Evolutionary conservation across 2,888 invertebrate genomes (phyloP).

Genomic region (Nesidiocoris tenuis): DNA sequence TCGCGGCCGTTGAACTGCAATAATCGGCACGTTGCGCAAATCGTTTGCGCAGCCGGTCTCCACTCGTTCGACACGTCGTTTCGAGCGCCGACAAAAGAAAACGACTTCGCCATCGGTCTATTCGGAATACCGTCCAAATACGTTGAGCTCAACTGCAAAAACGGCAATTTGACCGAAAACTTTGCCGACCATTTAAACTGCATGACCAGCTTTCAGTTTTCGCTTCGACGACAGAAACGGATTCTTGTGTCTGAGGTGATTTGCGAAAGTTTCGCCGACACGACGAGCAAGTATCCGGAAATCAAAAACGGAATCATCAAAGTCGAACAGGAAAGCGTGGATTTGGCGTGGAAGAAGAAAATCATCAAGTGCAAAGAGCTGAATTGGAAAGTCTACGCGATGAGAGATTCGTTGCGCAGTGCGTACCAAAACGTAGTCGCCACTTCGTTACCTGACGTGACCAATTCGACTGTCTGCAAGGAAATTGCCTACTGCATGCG

Average conservation of each 20-base stretch:
- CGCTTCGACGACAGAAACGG: neutral
- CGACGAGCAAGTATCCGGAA: neutral
- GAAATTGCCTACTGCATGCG: conserved; percentile 16
- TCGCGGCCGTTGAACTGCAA: neutral
- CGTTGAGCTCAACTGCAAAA: neutral
- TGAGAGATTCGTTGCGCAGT: neutral
- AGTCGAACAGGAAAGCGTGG: neutral
- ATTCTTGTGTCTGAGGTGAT: conserved; percentile 5
- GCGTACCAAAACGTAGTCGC: neutral
- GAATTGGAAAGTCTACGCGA: neutral
- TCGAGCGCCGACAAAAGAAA: neutral
- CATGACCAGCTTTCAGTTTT: neutral
- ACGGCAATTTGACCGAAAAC: neutral
- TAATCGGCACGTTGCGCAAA: neutral
- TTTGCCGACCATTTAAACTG: conserved; percentile 1
- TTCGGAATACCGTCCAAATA: conserved; percentile 9
- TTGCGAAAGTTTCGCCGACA: neutral
- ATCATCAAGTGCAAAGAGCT: neutral
- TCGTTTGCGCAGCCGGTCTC: conserved; percentile 22
- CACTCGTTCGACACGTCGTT: conserved; percentile 24
- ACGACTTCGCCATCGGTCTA: conserved; percentile 10
- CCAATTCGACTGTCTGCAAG: neutral
- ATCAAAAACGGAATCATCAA: neutral
- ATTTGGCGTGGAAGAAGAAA: neutral
- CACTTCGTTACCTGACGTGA: neutral